These are phyloP conservation scores for Muntiacus reevesi DNA, from an alignment of 2,113 vertebrate genomes.

Conservation along the genomic window DNA sequence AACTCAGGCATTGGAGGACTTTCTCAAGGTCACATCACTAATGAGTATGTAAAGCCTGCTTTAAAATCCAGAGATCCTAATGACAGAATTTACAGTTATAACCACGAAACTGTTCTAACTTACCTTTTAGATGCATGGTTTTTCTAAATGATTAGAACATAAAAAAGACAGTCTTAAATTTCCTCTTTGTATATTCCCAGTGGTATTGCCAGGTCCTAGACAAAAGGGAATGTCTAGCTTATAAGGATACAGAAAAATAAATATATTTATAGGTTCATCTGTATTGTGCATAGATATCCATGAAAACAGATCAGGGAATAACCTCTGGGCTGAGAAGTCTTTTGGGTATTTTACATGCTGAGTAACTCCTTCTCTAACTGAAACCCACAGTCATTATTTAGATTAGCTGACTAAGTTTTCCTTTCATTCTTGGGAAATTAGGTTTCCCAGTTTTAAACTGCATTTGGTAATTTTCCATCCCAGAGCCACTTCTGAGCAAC, in stretches of 20 bases:
- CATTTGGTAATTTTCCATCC: neutral
- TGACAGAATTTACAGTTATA: neutral
- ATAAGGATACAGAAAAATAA: neutral
- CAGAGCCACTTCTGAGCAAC: neutral
- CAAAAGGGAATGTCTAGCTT: neutral
- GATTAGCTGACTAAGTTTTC: neutral
- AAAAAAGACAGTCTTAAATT: neutral
- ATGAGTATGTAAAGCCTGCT: neutral
- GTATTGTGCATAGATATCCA: neutral
- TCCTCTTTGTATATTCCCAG: neutral
- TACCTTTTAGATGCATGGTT: slow-evolving; percentile 28
- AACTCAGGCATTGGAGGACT: neutral
- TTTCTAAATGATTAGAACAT: neutral
- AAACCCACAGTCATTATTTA: neutral
- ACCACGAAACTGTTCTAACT: neutral
- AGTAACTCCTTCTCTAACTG: neutral
- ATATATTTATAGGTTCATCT: neutral
- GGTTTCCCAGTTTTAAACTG: neutral
- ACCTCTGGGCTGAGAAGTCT: neutral
- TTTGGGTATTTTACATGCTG: neutral
- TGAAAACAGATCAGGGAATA: neutral
- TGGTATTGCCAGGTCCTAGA: neutral
- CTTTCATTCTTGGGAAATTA: neutral
- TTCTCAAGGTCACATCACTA: neutral
- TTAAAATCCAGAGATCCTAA: neutral